Percentiles rank a stretch among this genome's conserved stretches.
These are phyloP conservation scores for Serranus cabrilla DNA, from an alignment of 2,797 vertebrate genomes.

Conservation along the genomic window DNA sequence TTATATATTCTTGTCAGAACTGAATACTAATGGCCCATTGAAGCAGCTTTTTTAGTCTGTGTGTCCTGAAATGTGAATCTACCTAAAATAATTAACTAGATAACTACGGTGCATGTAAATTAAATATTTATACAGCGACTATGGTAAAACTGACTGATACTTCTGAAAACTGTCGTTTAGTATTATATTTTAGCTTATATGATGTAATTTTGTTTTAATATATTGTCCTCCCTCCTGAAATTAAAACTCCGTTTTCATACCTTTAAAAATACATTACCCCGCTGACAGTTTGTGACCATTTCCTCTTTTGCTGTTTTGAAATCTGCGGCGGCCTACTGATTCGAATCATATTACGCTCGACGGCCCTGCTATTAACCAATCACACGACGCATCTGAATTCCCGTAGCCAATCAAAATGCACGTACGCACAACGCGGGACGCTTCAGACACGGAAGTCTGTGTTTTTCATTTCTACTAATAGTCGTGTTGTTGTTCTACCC, in stretches of 20 bases:
- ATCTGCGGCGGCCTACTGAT: neutral
- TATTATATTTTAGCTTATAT: neutral
- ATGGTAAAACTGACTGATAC: neutral
- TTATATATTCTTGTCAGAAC: neutral
- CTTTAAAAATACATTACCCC: neutral
- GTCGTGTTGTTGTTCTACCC: neutral
- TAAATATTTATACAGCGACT: neutral
- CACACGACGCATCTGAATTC: neutral
- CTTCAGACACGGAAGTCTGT: slow-evolving; percentile 69
- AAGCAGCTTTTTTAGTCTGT: slow-evolving; percentile 9
- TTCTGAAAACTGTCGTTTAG: neutral
- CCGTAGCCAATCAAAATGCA: slow-evolving; percentile 75
- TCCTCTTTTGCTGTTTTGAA: neutral
- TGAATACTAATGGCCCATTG: slow-evolving; percentile 11
- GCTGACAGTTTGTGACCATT: neutral
- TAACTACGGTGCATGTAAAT: neutral
- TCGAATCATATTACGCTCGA: slow-evolving; percentile 29
- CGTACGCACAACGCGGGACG: slow-evolving; percentile 69
- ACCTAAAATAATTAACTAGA: neutral
- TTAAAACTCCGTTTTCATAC: neutral
- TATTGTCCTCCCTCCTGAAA: neutral
- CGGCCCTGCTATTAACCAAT: slow-evolving; percentile 46
- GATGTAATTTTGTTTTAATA: neutral
- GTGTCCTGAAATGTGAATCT: neutral
- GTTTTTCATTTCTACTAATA: neutral